Evolutionary conservation across 2,797 vertebrate genomes (phyloP).

Genomic region (Emydoidea blandingii): DNA sequence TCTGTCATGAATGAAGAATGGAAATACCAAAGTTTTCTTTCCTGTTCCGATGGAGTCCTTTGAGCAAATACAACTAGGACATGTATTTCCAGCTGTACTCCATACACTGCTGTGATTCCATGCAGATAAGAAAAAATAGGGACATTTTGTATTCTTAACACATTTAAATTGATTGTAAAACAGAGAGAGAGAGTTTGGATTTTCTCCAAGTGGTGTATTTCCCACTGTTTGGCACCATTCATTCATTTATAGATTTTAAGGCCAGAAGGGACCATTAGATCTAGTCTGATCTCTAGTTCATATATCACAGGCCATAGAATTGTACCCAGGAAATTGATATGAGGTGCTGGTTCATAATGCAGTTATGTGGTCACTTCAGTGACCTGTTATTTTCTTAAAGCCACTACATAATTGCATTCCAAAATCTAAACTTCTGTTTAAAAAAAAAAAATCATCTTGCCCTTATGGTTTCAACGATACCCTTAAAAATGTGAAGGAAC

Average conservation of each 20-base stretch:
- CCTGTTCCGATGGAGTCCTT: neutral
- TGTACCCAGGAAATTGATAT: neutral
- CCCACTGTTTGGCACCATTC: neutral
- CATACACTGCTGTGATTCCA: neutral
- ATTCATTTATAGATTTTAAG: neutral
- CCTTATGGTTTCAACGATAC: neutral
- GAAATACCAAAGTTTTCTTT: neutral
- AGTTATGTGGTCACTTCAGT: neutral
- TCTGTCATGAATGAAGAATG: neutral
- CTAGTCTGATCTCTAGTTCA: neutral
- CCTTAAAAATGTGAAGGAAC: neutral
- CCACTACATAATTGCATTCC: neutral
- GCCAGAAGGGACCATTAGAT: neutral
- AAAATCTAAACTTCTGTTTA: neutral
- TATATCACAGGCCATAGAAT: neutral
- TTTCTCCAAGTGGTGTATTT: neutral
- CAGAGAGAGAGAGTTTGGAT: neutral
- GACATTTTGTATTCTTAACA: neutral
- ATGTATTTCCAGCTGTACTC: neutral
- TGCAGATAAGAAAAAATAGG: neutral
- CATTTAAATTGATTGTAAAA: neutral
- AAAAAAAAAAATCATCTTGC: rapidly evolving
- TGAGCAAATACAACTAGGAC: neutral
- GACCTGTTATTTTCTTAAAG: neutral
- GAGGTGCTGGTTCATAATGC: neutral